Evolutionary conservation across 1,140 invertebrate species (phyloP).

Genomic region (Caenorhabditis remanei): DNA sequence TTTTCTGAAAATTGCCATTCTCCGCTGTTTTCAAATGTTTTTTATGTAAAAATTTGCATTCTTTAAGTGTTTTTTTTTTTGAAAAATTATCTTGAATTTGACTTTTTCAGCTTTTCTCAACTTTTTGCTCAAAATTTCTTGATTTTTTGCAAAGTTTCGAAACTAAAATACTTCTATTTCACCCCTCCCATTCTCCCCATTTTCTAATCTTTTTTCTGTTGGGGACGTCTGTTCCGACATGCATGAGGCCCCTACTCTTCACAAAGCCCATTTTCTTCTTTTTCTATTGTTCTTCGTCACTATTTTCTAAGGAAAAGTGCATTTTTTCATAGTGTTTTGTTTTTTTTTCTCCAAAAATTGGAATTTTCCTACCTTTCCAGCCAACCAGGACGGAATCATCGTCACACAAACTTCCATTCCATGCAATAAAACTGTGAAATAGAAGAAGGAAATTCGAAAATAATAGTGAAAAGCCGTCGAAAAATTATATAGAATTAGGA

Average conservation of each 20-base stretch:
- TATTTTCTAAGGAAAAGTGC: conserved; percentile 1
- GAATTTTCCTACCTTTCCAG: not conserved
- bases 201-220: conserved; percentile 21
- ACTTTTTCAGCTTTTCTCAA: not conserved
- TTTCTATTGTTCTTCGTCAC: not conserved
- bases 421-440: conserved; percentile 27
- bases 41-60: too few species aligned
- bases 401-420: conserved; percentile 48
- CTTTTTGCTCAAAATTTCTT: not conserved
- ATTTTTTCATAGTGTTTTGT: not conserved
- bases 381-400: conserved; percentile 28
- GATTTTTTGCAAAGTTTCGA: not conserved
- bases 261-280: not conserved
- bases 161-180: not conserved
- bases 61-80: not conserved
- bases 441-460: conserved; percentile 39
- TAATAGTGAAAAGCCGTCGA: conserved; percentile 25
- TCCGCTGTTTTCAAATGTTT: too few species aligned
- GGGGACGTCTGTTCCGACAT: conserved; percentile 5
- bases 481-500: conserved; percentile 30
- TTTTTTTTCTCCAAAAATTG: not conserved
- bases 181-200: not conserved
- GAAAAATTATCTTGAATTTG: too few species aligned
- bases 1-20: too few species aligned
- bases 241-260: not conserved